Percentiles rank a stretch among this genome's conserved stretches.
phyloP scores from a whole-genome alignment of 2,113 vertebrate species.

The Hippocampus comes region DNA sequence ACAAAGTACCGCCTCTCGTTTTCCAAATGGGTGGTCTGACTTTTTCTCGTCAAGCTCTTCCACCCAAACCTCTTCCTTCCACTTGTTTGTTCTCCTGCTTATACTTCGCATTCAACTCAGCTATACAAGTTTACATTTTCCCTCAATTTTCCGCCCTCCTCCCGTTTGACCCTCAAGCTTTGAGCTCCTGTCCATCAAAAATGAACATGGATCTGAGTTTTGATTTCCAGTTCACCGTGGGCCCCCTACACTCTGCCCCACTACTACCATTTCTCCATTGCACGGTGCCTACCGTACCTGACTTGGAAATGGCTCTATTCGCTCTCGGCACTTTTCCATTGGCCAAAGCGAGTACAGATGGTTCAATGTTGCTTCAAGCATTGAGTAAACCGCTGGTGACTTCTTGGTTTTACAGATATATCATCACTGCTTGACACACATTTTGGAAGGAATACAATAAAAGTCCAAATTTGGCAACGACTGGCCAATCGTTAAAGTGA shows the following conservation, averaged over 20 bases:
- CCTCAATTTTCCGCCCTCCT: constrained; percentile 22
- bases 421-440: too few relatives aligned
- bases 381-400: neutral
- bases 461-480: too few relatives aligned
- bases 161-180: constrained; percentile 47
- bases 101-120: constrained; percentile 19
- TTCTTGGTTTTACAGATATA: neutral
- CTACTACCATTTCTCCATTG: neutral
- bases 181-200: constrained; percentile 70
- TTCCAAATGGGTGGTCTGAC: constrained; percentile 68
- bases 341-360: neutral
- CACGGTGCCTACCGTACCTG: neutral
- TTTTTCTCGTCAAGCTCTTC: constrained; percentile 38
- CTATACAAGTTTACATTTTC: constrained; percentile 29
- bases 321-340: neutral
- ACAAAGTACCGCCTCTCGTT: constrained; percentile 69
- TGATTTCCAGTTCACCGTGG: constrained; percentile 83
- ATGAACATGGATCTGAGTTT: constrained; percentile 70
- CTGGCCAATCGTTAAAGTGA: too few relatives aligned
- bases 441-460: too few relatives aligned
- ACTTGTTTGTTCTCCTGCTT: constrained; percentile 40
- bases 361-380: neutral
- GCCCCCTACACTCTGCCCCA: constrained; percentile 73
- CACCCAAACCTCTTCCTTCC: constrained; percentile 8
- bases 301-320: neutral